phyloP scores from a whole-genome alignment of 1,140 invertebrate species.

The Cyphomyrmex costatus region DNA sequence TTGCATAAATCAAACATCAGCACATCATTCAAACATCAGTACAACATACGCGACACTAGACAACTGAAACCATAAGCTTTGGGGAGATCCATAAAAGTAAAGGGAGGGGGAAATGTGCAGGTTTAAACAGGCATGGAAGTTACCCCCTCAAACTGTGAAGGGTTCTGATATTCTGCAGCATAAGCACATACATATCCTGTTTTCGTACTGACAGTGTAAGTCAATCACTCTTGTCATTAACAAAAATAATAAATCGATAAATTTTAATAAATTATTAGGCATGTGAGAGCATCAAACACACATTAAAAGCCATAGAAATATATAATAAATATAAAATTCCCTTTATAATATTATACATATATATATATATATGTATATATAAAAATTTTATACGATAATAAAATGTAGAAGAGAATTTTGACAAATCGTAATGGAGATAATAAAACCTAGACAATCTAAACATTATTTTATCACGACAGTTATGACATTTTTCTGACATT shows the following conservation, averaged over 20 bases:
- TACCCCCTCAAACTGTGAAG: conserved; percentile 53
- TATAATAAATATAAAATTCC: background rate
- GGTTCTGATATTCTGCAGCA: background rate
- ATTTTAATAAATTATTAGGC: conserved; percentile 5
- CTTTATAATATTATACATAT: no score
- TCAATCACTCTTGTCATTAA: background rate
- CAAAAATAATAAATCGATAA: background rate
- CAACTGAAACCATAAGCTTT: conserved; percentile 17
- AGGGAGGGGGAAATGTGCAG: conserved; percentile 72
- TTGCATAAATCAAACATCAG: background rate
- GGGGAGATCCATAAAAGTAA: conserved; percentile 34
- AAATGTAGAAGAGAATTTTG: background rate
- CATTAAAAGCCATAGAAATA: background rate
- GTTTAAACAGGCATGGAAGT: conserved; percentile 77
- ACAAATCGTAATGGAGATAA: conserved; percentile 22
- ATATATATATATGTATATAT: no score
- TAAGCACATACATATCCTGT: background rate
- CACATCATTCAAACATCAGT: background rate
- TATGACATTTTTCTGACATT: no score
- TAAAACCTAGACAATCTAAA: background rate
- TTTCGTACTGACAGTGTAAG: background rate
- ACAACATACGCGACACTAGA: background rate
- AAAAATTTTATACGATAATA: background rate
- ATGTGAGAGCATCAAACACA: background rate
- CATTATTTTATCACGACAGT: no score